Evolutionary conservation across 2,113 vertebrate species (phyloP).

Genomic region (Perca fluviatilis): DNA sequence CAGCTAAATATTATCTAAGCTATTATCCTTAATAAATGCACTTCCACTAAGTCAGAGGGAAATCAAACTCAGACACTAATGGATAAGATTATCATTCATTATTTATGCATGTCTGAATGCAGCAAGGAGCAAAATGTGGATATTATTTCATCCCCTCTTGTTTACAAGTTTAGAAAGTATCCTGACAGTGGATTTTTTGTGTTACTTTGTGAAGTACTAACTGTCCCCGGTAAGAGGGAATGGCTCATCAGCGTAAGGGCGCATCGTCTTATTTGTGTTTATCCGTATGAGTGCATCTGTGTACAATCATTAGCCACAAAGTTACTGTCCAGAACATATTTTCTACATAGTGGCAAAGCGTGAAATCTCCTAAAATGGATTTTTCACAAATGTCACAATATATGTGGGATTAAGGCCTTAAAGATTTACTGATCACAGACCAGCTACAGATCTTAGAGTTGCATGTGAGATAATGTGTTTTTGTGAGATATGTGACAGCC

Average conservation of each 20-base stretch:
- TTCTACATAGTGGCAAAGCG: background rate
- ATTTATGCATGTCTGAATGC: background rate
- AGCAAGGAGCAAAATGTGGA: background rate
- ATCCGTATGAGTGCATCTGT: background rate
- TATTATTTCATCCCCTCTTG: background rate
- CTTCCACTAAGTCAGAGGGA: background rate
- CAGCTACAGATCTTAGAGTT: background rate
- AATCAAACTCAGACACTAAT: background rate
- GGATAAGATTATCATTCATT: background rate
- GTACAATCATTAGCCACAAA: conserved; percentile 1
- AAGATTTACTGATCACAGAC: background rate
- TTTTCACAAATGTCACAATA: background rate
- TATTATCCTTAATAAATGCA: background rate
- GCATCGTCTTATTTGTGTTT: background rate
- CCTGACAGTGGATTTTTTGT: background rate
- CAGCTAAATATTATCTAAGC: background rate
- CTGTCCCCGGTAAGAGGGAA: background rate
- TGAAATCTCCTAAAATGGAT: background rate
- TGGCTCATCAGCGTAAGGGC: conserved; percentile 6
- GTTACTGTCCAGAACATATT: background rate
- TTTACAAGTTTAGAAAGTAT: background rate
- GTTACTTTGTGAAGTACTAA: background rate
- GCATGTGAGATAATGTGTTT: background rate
- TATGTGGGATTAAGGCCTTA: background rate
- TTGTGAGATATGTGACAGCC: background rate